Evolutionary conservation across 53 echinoderm and acorn worm genomes (phyloP), one percentile per base, ranked within the genome.

Genomic region (Pentamera pediparva): DNA sequence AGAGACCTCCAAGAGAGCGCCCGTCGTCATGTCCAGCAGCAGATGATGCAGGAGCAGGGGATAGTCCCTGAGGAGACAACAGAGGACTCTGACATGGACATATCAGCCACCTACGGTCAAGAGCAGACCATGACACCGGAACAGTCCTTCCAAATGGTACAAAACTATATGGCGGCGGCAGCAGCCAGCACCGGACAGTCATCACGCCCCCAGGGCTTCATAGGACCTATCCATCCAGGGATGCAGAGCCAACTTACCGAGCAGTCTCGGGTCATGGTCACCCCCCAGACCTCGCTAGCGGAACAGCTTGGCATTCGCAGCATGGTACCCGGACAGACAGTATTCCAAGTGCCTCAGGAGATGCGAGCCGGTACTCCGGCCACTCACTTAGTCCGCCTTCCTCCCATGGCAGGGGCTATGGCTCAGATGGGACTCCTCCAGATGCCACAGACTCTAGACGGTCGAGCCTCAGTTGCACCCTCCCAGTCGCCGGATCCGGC

Each of bases 1-100:
- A 74, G 92, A 18, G 86, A 92, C 35, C 75, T 98, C 1, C 92
- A 92, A 57, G 92, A 98, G 83, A 92, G 89, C 59, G 98, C 98
- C 9, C 78, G 88, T 36, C 77, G 92, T 15, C 98, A 98, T 77
- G 91, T 98, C 10, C 88, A 98, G 48, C 92, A 98, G 57, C 83
- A 98, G 61, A 74, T 90, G 88, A 84, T 91, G 82, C 93, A 93
- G 76, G 86, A 85, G 18, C 89, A 89, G 40, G 85, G 85, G 39
- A 82, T 89, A 39, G 85, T 86, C 17, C 54, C 77, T 21, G 55
- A 61, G 6, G 39, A 25, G 38, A 6, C 50, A 10, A 20, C 59
- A 22, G 78, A 78, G 51, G 52, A 52, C 2, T 35, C 34, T 18
- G 73, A 53, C 5, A 28, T 72, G 34, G 67, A 67, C 29, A 31